These are phyloP conservation scores for Oxycera nigricornis DNA, from an alignment of 2,888 invertebrate genomes.

Conservation along the genomic window DNA sequence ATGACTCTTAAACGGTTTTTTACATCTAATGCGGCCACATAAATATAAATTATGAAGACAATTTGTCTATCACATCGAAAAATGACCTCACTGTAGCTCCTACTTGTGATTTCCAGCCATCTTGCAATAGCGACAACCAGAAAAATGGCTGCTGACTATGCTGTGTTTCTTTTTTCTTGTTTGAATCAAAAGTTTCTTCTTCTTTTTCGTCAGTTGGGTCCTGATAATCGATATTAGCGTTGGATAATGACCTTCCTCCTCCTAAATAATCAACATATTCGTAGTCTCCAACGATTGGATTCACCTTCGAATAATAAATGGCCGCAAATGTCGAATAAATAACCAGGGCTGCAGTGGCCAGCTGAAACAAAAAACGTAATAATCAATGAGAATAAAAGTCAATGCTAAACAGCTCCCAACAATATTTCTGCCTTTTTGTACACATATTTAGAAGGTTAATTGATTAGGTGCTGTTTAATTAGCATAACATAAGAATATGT, in stretches of 20 bases:
- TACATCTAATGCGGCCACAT: no score
- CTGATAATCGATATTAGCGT: constrained; percentile 58
- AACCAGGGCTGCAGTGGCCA: constrained; percentile 79
- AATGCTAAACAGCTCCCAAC: no score
- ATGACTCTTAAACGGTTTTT: no score
- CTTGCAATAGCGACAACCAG: constrained; percentile 47
- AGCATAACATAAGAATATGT: neutral
- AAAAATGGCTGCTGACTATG: constrained; percentile 19
- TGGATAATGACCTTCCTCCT: constrained; percentile 69
- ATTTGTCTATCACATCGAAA: constrained; percentile 60
- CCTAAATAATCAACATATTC: constrained; percentile 77
- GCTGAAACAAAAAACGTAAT: constrained; percentile 67
- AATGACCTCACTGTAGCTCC: constrained; percentile 59
- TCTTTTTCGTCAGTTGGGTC: constrained; percentile 48
- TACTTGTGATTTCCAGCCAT: constrained; percentile 56
- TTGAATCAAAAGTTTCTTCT: neutral
- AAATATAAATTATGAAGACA: constrained; percentile 48
- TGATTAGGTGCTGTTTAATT: no score
- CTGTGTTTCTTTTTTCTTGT: neutral
- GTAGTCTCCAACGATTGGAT: constrained; percentile 80
- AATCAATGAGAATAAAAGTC: no score
- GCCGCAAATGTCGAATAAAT: constrained; percentile 87
- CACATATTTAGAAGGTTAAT: no score
- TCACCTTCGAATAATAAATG: constrained; percentile 87
- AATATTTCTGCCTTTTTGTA: no score